Base-by-base conservation (phyloP, 2,888 invertebrate genomes). In the Cremastinae sp. region DNA sequence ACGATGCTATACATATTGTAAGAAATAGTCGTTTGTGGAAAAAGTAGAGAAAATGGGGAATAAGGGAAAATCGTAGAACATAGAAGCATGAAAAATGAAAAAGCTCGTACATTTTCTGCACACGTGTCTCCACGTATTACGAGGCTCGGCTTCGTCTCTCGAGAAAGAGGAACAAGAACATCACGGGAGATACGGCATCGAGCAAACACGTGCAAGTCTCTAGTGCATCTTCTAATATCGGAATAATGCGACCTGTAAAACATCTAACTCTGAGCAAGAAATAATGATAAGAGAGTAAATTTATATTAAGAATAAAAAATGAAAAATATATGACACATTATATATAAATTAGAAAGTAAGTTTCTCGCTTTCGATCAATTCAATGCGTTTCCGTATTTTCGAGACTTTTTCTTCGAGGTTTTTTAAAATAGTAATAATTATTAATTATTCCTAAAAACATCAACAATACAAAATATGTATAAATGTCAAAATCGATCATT, bases 171-270 rank as follows among this genome's bases (percentile, higher is more conserved):
- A 64, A 77, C 78, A 16, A 56, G 62, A 76, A 83, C 47, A 68
- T 62, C 73, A 22, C 20, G 54, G 38, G 51, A 73, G 73, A 75
- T 75, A 81, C 81, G 80, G 83, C 79, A 85, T 85, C 83, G 81
- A 78, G 83, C 83, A 81, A 80, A 80, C 78, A 81, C 79, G 76
- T 80, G 83, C 85, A 82, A 81, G 82, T 84, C 84, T 84, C 83
- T 84, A 85, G 83, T 82, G 79, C 78, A 72, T 70, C 69, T 66
- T 53, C 36, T 51, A 59, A 51, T 53, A 58, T 59, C 34, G 51
- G 51, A 28, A 22, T 65, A 59, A 73, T 36, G 45, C 20, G 43
- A 56, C 54, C 54, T 56, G 12, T 14, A 54, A 53, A 61, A 20
- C 34, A 9, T 58, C 9, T 10, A 51, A 49, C 47, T 28, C 22